Evolutionary conservation across 1,140 invertebrate species (phyloP).

Genomic region (Uloborus diversus): DNA sequence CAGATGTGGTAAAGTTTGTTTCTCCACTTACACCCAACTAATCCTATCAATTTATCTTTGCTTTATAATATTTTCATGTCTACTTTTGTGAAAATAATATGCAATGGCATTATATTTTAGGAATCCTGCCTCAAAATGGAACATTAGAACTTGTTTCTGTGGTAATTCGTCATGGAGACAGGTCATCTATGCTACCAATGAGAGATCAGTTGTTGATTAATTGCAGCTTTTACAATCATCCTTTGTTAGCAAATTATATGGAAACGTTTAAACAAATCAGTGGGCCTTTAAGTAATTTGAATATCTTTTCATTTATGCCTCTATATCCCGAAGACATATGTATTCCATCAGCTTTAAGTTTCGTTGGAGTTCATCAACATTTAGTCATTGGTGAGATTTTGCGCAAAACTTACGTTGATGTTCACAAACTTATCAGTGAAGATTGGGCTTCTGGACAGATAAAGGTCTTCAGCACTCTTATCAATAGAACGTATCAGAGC

Average conservation of each 20-base stretch:
- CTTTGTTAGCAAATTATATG: conserved; percentile 59
- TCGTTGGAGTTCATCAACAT: conserved; percentile 77
- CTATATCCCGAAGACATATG: conserved; percentile 73
- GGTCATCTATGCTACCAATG: conserved; percentile 82
- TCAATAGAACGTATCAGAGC: conserved; percentile 88
- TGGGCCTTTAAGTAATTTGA: conserved; percentile 70
- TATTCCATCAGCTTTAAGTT: conserved; percentile 77
- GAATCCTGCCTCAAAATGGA: conserved; percentile 72
- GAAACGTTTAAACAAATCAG: conserved; percentile 54
- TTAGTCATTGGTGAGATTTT: conserved; percentile 78
- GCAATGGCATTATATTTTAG: conserved; percentile 66
- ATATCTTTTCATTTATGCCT: conserved; percentile 83
- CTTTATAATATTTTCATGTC: too few species aligned
- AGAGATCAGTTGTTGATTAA: conserved; percentile 78
- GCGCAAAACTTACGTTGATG: conserved; percentile 74
- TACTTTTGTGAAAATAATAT: too few species aligned
- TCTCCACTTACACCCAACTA: too few species aligned
- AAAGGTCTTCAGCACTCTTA: conserved; percentile 80
- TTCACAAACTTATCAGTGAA: conserved; percentile 69
- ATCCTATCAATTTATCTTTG: too few species aligned
- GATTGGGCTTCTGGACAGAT: conserved; percentile 72
- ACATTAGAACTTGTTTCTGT: conserved; percentile 79
- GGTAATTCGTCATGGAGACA: conserved; percentile 85
- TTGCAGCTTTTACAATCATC: conserved; percentile 70
- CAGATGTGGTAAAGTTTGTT: too few species aligned